phyloP scores from a whole-genome alignment of 1,140 invertebrate genomes.

The Pomacea maculata region DNA sequence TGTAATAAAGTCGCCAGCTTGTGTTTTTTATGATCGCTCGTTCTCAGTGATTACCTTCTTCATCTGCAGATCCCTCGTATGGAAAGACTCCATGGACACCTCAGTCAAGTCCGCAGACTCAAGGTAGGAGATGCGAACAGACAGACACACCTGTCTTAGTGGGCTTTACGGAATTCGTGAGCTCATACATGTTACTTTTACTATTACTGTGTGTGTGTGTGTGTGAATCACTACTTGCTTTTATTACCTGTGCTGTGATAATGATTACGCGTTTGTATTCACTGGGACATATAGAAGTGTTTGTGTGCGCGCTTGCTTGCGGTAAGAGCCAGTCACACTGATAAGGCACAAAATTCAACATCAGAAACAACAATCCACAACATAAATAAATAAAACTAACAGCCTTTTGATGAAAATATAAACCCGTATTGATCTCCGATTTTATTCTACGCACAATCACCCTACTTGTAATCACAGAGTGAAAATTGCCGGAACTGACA shows the following conservation, averaged over 20 bases:
- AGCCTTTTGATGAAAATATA: no score
- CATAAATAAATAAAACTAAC: no score
- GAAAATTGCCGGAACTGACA: no score
- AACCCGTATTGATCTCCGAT: no score
- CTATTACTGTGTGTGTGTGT: not conserved
- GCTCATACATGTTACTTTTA: not conserved
- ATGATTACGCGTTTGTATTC: no score
- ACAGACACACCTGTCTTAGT: not conserved
- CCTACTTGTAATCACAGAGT: no score
- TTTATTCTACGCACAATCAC: no score
- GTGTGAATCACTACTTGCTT: not conserved
- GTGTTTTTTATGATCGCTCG: no score
- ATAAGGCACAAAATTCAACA: no score
- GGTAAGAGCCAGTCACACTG: not conserved
- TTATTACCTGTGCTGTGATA: no score
- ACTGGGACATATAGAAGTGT: not conserved
- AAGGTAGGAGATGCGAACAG: slow-evolving; percentile 16
- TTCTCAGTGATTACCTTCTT: not conserved
- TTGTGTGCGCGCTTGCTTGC: not conserved
- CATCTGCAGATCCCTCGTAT: slow-evolving; percentile 25
- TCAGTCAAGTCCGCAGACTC: slow-evolving; percentile 21
- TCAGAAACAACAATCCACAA: no score
- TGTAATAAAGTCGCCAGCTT: no score
- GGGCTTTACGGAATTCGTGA: not conserved
- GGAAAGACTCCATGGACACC: slow-evolving; percentile 29